phyloP scores from a whole-genome alignment of 2,797 vertebrate genomes.

The Octomys mimax region DNA sequence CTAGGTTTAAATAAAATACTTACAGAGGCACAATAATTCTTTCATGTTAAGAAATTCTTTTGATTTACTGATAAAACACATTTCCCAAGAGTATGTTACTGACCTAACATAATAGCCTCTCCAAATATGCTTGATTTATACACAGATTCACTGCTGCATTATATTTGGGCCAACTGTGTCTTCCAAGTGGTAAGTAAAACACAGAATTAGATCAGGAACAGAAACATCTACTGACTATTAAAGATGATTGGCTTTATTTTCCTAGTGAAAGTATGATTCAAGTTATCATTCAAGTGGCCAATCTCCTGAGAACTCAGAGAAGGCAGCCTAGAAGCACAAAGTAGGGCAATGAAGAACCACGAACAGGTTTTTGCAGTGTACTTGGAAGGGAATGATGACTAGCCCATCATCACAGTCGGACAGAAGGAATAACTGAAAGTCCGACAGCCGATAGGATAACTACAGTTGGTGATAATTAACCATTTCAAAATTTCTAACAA shows the following conservation, averaged over 20 bases:
- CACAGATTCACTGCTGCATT: conserved; percentile 51
- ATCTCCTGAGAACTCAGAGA: background rate
- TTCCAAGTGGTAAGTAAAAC: conserved; percentile 51
- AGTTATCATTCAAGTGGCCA: background rate
- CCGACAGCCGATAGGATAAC: background rate
- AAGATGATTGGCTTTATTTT: conserved; percentile 40
- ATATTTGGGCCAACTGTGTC: background rate
- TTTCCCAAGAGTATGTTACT: conserved; percentile 57
- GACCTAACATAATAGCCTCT: conserved; percentile 63
- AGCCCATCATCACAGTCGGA: background rate
- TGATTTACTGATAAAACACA: conserved; percentile 57
- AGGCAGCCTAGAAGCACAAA: background rate
- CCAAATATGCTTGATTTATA: conserved; percentile 64
- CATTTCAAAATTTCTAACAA: background rate
- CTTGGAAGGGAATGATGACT: background rate
- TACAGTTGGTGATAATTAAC: background rate
- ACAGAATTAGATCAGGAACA: conserved; percentile 29
- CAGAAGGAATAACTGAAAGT: background rate
- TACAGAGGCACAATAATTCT: conserved; percentile 51
- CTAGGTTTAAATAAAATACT: conserved; percentile 71
- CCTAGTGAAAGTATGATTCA: background rate
- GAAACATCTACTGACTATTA: conserved; percentile 32
- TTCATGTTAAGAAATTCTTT: conserved; percentile 73
- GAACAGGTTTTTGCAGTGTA: background rate
- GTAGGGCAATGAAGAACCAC: background rate